phyloP scores from a whole-genome alignment of 2,113 vertebrate species.

The Xenotilapia flavipinnis region DNA sequence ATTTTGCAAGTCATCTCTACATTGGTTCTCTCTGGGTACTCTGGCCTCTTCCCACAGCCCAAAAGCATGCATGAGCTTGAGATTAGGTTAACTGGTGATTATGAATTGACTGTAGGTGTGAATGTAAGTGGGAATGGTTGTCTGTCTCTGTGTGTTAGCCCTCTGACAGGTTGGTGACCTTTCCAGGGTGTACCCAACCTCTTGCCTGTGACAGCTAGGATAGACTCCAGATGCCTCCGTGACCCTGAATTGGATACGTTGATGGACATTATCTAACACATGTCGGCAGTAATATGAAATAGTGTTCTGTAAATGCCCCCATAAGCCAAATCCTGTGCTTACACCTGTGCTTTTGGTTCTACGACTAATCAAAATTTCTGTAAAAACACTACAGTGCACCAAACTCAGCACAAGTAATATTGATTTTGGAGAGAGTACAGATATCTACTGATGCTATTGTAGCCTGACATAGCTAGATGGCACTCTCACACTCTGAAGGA shows the following conservation, averaged over 20 bases:
- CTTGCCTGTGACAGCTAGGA: background rate
- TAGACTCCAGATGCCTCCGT: background rate
- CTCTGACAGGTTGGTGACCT: background rate
- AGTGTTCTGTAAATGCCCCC: background rate
- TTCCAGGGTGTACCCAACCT: background rate
- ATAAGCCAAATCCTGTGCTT: background rate
- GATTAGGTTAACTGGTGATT: background rate
- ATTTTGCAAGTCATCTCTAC: background rate
- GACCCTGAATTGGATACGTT: background rate
- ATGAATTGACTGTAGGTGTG: background rate
- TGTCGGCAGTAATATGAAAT: background rate
- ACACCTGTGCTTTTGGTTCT: background rate
- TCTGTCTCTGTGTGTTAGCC: background rate
- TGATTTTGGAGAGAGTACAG: background rate
- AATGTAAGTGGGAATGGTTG: background rate
- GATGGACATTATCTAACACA: background rate
- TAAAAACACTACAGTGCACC: background rate
- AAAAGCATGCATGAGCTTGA: background rate
- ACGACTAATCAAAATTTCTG: background rate
- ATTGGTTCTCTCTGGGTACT: background rate
- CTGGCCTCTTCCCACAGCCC: background rate
- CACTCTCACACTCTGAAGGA: constrained; percentile 24
- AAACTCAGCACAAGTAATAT: background rate
- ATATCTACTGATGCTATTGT: background rate
- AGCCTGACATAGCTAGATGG: constrained; percentile 62